Conservation (phyloP, 2,113 vertebrate species). For the Callipepla californica region DNA sequence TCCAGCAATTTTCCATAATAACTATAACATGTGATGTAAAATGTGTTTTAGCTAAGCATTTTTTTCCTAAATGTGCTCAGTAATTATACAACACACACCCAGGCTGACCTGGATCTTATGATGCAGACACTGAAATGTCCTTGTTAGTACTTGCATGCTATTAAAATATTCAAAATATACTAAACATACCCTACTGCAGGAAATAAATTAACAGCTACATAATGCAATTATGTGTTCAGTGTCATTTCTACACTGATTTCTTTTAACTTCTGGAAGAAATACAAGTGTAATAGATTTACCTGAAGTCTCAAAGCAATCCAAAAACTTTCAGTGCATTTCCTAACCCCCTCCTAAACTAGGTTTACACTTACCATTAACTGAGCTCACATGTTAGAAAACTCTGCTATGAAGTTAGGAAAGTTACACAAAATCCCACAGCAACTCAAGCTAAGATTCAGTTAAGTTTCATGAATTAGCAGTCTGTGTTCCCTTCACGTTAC, state of each 20-base stretch:
- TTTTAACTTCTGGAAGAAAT: rapidly evolving
- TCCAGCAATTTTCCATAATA: neutral
- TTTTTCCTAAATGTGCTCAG: neutral
- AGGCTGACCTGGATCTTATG: neutral
- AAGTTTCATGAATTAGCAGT: neutral
- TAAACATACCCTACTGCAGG: neutral
- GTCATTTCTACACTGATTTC: neutral
- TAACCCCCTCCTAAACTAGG: neutral
- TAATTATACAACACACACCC: neutral
- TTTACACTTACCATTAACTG: neutral
- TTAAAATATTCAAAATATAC: neutral
- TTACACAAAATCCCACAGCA: neutral
- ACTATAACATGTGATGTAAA: neutral
- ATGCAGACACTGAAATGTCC: neutral
- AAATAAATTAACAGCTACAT: neutral
- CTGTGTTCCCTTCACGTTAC: neutral
- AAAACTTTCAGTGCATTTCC: neutral
- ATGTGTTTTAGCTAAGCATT: neutral
- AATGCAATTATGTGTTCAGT: rapidly evolving
- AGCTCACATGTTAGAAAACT: neutral
- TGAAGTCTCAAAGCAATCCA: neutral
- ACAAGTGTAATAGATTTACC: neutral
- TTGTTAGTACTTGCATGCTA: neutral
- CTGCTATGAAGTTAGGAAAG: neutral
- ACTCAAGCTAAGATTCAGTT: conserved; percentile 1